phyloP scores from a whole-genome alignment of 2,888 invertebrate genomes.

The Hecatera dysodea region DNA sequence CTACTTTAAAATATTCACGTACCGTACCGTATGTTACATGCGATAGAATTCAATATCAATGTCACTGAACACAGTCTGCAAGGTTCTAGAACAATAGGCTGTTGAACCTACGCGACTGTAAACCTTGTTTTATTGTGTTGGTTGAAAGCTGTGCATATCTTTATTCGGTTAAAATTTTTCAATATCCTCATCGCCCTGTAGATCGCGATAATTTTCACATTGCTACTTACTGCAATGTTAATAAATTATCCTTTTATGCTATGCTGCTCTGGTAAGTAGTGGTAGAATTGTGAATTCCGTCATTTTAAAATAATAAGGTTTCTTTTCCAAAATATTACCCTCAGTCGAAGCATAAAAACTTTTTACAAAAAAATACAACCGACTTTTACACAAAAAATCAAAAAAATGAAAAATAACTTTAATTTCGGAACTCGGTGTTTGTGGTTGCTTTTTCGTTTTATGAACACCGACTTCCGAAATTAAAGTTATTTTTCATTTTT shows the following conservation, averaged over 20 bases:
- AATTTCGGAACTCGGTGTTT: no score
- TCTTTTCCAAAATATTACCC: constrained; percentile 4
- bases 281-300: not conserved
- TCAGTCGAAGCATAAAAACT: no score
- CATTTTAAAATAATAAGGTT: not conserved
- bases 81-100: constrained; percentile 53
- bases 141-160: constrained; percentile 15
- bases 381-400: no score
- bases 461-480: no score
- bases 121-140: constrained; percentile 23
- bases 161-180: constrained; percentile 2
- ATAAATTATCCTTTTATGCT: not conserved
- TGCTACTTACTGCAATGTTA: not conserved
- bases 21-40: constrained; percentile 18
- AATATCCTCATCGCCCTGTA: not conserved
- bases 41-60: constrained; percentile 52
- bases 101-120: constrained; percentile 58
- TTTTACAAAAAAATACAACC: no score
- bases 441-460: no score
- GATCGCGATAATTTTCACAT: not conserved
- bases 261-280: not conserved
- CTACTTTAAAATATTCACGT: constrained; percentile 42
- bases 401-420: no score
- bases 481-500: no score
- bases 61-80: constrained; percentile 33